Evolutionary conservation across 2,113 vertebrate genomes (phyloP).

Genomic region (Rhabdornis inornatus): DNA sequence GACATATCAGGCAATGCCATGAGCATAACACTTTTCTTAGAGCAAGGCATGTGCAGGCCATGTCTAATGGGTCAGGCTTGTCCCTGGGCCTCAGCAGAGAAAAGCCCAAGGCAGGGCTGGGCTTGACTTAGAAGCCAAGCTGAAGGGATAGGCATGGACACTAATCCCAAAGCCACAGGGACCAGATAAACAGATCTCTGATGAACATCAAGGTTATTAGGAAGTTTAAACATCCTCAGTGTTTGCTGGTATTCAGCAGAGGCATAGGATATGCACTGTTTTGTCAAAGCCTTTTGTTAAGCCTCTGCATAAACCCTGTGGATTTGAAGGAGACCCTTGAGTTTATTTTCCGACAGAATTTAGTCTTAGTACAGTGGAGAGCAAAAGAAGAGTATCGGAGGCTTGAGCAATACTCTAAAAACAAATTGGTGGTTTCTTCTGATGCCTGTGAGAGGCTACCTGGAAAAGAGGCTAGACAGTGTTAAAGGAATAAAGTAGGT

Average conservation of each 20-base stretch:
- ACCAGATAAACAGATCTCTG: neutral
- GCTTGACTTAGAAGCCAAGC: neutral
- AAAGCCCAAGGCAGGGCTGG: neutral
- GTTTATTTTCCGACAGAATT: neutral
- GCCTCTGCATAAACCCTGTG: neutral
- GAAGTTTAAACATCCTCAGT: neutral
- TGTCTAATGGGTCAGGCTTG: neutral
- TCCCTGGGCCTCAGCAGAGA: neutral
- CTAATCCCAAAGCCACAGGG: neutral
- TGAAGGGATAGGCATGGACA: neutral
- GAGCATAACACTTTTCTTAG: neutral
- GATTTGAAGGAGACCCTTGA: neutral
- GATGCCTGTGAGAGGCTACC: too few species aligned
- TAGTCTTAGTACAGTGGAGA: neutral
- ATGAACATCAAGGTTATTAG: neutral
- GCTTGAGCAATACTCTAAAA: neutral
- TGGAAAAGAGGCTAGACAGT: too few species aligned
- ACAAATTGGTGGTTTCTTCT: neutral
- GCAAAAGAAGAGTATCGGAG: neutral
- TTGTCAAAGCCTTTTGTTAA: neutral
- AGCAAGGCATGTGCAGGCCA: neutral
- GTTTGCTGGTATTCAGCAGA: neutral
- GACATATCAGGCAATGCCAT: neutral
- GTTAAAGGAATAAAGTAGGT: too few species aligned
- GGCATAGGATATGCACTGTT: neutral